These are phyloP conservation scores for Zophobas atratus DNA, from an alignment of 1,140 invertebrate genomes.

Conservation along the genomic window DNA sequence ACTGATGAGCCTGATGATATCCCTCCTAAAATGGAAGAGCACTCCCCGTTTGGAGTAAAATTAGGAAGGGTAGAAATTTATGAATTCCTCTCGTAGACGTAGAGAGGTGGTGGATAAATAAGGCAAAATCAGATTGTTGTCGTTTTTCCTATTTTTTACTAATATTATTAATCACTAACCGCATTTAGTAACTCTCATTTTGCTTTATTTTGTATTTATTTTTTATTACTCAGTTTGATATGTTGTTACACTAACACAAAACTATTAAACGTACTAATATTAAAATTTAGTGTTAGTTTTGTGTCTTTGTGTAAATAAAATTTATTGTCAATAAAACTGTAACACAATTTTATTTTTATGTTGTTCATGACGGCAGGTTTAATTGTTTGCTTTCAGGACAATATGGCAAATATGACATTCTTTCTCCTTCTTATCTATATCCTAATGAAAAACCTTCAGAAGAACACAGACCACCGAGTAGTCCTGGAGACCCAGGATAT, in stretches of 20 bases:
- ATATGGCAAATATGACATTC: slow-evolving; percentile 63
- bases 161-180: slow-evolving; percentile 16
- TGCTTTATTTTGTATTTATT: slow-evolving; percentile 12
- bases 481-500: slow-evolving; percentile 78
- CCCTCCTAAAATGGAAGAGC: slow-evolving; percentile 61
- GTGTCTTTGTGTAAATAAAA: slow-evolving; percentile 13
- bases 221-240: not conserved
- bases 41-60: slow-evolving; percentile 66
- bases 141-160: slow-evolving; percentile 4
- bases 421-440: slow-evolving; percentile 58
- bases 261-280: slow-evolving; percentile 5
- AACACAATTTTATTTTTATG: not conserved
- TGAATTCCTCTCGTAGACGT: slow-evolving; percentile 12
- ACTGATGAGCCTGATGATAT: slow-evolving; percentile 59
- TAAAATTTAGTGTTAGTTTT: slow-evolving; percentile 14
- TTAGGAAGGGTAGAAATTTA: slow-evolving; percentile 63
- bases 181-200: slow-evolving; percentile 15
- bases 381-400: slow-evolving; percentile 59
- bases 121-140: slow-evolving; percentile 35
- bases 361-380: not conserved
- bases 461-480: slow-evolving; percentile 70
- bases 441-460: slow-evolving; percentile 57
- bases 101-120: slow-evolving; percentile 30
- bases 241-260: slow-evolving; percentile 8
- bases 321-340: slow-evolving; percentile 5